phyloP scores from a whole-genome alignment of 2,113 vertebrate species.

The Onychostruthus taczanowskii region DNA sequence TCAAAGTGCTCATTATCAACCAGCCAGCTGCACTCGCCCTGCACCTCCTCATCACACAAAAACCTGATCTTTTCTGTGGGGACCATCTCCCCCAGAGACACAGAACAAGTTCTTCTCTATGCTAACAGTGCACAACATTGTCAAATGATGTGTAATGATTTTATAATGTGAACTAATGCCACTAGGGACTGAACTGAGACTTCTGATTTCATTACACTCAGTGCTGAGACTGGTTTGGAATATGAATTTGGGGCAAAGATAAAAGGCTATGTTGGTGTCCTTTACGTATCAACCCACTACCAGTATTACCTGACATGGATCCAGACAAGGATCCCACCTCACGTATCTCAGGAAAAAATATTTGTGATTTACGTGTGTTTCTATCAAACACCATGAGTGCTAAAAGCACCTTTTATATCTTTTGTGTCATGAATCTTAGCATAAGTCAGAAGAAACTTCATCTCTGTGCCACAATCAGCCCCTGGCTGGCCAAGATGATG shows the following conservation, averaged over 20 bases:
- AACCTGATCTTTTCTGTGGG: slow-evolving; percentile 72
- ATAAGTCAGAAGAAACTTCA: background rate
- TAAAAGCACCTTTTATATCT: background rate
- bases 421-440: background rate
- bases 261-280: background rate
- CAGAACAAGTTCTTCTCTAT: slow-evolving; percentile 74
- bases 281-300: background rate
- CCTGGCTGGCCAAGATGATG: background rate
- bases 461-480: background rate
- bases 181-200: slow-evolving; percentile 71
- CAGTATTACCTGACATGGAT: background rate
- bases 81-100: slow-evolving; percentile 69
- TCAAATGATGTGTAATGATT: slow-evolving; percentile 79
- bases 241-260: slow-evolving; percentile 64
- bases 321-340: background rate
- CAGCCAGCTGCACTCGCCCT: slow-evolving; percentile 55
- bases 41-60: slow-evolving; percentile 51
- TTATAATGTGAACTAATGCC: slow-evolving; percentile 79
- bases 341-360: background rate
- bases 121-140: slow-evolving; percentile 76
- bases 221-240: slow-evolving; percentile 64
- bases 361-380: background rate
- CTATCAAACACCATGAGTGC: background rate
- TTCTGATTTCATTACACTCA: slow-evolving; percentile 76
- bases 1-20: slow-evolving; percentile 69